These are phyloP conservation scores for Rhabdomys pumilio DNA, from an alignment of 2,797 vertebrate genomes.

Conservation along the genomic window DNA sequence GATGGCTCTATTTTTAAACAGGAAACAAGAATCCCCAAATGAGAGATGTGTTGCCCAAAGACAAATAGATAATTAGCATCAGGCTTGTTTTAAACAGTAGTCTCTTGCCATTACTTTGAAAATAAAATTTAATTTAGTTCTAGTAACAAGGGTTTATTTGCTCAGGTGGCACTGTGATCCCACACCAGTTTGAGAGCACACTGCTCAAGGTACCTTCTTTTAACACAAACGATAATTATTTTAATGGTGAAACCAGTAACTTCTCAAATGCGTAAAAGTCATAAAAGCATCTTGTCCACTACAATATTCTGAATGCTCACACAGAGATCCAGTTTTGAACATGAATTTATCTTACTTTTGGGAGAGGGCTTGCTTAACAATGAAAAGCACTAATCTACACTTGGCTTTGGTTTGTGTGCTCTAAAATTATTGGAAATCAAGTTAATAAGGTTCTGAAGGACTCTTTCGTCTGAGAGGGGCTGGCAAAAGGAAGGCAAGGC, in stretches of 20 bases:
- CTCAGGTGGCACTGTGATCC: neutral
- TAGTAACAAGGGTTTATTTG: constrained; percentile 13
- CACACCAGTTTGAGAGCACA: neutral
- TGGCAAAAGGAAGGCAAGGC: neutral
- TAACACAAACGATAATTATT: constrained; percentile 56
- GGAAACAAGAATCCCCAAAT: neutral
- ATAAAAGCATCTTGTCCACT: constrained; percentile 23
- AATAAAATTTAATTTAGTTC: constrained; percentile 33
- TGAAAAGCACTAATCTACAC: constrained; percentile 11
- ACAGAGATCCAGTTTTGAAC: constrained; percentile 38
- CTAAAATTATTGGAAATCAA: constrained; percentile 65
- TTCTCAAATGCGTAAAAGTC: neutral
- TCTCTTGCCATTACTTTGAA: constrained; percentile 10
- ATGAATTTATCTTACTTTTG: constrained; percentile 56
- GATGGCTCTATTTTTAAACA: constrained; percentile 8
- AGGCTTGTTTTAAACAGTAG: neutral
- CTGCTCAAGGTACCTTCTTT: neutral
- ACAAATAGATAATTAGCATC: neutral
- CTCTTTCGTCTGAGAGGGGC: constrained; percentile 33
- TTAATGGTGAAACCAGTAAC: constrained; percentile 42
- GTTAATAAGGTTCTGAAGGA: constrained; percentile 67
- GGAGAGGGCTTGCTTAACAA: constrained; percentile 51
- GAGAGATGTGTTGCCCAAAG: neutral
- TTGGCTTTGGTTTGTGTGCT: constrained; percentile 4
- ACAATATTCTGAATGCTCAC: constrained; percentile 46